Evolutionary conservation across 2,888 invertebrate species (phyloP), one percentile per base, ranked within the genome.

Genomic region (Tenthredo notha): DNA sequence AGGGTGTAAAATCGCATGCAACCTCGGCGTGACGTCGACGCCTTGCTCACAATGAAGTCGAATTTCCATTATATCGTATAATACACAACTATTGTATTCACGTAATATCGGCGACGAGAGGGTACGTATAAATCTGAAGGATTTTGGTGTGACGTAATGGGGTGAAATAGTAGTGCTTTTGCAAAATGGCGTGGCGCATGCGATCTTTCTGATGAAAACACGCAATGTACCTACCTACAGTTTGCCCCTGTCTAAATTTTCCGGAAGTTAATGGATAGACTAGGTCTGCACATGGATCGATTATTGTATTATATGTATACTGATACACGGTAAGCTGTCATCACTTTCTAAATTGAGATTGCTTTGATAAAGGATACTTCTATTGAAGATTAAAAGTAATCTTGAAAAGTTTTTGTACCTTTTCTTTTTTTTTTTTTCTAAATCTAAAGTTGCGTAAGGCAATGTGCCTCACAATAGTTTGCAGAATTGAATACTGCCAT

Each of bases 151-250:
- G 74, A 74, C 74, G 74, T 74, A 74, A 77, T 29, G 54, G 77
- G 50, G 77, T 77, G 77, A 77, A 54, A 77, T 25, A 77, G 54
- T 77, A 29, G 50, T 29, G 77, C 50, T 54, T 77, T 12, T 67
- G 77, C 54, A 77, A 54, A 54, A 77, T 77, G 50, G 77, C 77
- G 77, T 77, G 77, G 77, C 33, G 54, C 77, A 77, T 77, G 77
- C 77, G 47, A 77, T 77, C 77, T 54, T 50, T 77, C 50, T 77
- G 50, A 54, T 50, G 50, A 29, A 50, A 77, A 54, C 77, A 77
- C 77, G 77, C 77, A 77, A 77, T 7, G 50, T 77, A 50, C 37
- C 37, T 75, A 29, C 72, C 67, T 67, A 33, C 74, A 77, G 50
- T 33, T 50, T 50, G 77, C 77, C 54, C 77, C 50, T 77, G 50